Evolutionary conservation across 2,113 vertebrate species (phyloP).

Genomic region (Callipepla californica): DNA sequence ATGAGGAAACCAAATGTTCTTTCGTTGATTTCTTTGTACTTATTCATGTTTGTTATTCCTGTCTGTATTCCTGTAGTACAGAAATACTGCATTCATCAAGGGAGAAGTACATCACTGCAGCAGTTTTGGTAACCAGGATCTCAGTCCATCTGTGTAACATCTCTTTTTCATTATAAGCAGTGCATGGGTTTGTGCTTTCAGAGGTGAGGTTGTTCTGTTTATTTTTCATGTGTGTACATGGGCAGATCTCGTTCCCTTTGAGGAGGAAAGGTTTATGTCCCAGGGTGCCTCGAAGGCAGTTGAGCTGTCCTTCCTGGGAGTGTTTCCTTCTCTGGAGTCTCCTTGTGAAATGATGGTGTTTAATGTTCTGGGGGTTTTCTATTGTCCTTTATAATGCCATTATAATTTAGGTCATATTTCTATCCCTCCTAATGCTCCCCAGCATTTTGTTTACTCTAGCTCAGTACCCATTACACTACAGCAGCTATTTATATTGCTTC

Average conservation of each 20-base stretch:
- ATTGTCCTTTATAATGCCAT: not conserved
- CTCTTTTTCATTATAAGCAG: not conserved
- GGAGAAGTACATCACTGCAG: not conserved
- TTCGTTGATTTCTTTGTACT: not conserved
- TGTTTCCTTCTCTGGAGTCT: not conserved
- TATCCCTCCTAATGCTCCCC: not conserved
- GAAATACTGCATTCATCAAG: not conserved
- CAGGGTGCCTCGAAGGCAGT: not conserved
- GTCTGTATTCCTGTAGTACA: not conserved
- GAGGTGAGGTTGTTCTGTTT: not conserved
- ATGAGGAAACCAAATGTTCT: not conserved
- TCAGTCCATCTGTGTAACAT: not conserved
- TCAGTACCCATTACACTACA: not conserved
- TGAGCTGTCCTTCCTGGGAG: not conserved
- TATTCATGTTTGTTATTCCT: not conserved
- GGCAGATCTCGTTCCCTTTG: not conserved
- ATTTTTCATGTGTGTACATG: too few species aligned
- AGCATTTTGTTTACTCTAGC: conserved; percentile 32
- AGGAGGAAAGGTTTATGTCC: not conserved
- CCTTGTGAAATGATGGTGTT: not conserved
- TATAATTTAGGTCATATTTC: conserved; percentile 1
- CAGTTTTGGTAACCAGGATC: not conserved
- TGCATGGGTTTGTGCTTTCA: not conserved
- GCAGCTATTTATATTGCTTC: not conserved
- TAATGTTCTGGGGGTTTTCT: not conserved